Evolutionary conservation across 2,888 invertebrate genomes (phyloP), one percentile per base, ranked within the genome.

Genomic region (Atrina japonica): DNA sequence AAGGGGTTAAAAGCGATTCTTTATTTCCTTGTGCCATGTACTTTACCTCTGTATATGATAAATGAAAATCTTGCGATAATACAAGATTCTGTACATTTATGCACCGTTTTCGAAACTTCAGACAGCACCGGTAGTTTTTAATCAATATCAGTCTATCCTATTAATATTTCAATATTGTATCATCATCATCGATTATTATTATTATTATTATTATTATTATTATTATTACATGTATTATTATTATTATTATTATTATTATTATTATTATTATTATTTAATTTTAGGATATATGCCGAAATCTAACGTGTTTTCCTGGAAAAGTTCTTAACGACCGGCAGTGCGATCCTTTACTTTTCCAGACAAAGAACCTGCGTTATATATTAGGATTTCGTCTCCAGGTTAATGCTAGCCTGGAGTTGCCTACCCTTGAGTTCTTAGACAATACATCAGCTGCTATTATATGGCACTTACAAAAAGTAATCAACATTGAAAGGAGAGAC

Each of bases 281-380:
- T 23, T 40, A 66, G 66, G 49, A 41, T 27, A 45, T 45, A 5
- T 66, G 66, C 35, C 47, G 58, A 23, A 30, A 56, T n/a, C 16
- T 49, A 18, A 18, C 11, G 1, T 66, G 66, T 40, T 66, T 30
- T 40, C 66, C 66, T 3, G 66, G 66, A 23, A 66, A 56, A 23
- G 27, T 66, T 5, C n/a, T 49, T 3, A 5, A 9, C 3, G 45
- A 58, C n/a, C n/a, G 35, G 16, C 11, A 29, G 16, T 66, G 66
- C 18, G 50, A 49, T 18, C 58, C 66, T 1, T 23, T 66, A 1
- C 47, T 65, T 14, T 35, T 29, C 2, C 27, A 47, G 11, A 66
- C 66, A 21, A 41, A 45, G n/a, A 30, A 66, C 29, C 23, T 66
- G 18, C 45, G 66, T 23, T 66, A 56, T 47, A 66, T 25, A 11